Percentiles rank a stretch among this genome's conserved stretches.
Conservation (phyloP, 2,113 vertebrate species). For the Aepyceros melampus region DNA sequence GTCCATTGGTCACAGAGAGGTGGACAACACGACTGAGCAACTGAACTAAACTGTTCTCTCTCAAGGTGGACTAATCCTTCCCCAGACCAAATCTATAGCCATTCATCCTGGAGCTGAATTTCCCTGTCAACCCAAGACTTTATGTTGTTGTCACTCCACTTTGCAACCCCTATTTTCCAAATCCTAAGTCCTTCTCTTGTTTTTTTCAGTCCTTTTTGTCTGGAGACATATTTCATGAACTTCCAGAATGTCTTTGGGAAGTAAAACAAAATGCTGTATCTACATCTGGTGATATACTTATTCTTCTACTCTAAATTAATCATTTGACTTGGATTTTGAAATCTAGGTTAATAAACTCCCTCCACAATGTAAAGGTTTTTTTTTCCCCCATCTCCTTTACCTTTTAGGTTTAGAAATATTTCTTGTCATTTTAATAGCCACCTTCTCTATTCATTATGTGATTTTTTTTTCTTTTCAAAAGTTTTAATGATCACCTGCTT, state of each 20-base stretch:
- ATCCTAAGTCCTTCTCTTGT: not conserved
- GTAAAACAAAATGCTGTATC: not conserved
- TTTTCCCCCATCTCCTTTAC: not conserved
- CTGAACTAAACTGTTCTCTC: not conserved
- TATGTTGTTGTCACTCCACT: not conserved
- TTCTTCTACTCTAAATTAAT: not conserved
- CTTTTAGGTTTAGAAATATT: constrained; percentile 12
- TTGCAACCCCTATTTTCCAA: not conserved
- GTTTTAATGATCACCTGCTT: not conserved
- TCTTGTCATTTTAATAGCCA: not conserved
- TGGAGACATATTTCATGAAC: not conserved
- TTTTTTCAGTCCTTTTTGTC: not conserved
- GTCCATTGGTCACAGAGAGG: not conserved
- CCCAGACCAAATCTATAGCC: not conserved
- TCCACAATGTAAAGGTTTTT: not conserved
- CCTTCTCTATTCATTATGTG: not conserved
- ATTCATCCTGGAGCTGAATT: not conserved
- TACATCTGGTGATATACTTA: not conserved
- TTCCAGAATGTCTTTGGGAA: not conserved
- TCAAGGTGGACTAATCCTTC: not conserved
- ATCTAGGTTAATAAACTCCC: not conserved
- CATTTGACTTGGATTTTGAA: not conserved
- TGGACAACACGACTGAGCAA: not conserved
- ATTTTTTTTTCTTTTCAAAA: not conserved
- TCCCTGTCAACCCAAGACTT: not conserved